Conservation (phyloP, 2,888 invertebrate genomes). For the Itoplectis maculator region DNA sequence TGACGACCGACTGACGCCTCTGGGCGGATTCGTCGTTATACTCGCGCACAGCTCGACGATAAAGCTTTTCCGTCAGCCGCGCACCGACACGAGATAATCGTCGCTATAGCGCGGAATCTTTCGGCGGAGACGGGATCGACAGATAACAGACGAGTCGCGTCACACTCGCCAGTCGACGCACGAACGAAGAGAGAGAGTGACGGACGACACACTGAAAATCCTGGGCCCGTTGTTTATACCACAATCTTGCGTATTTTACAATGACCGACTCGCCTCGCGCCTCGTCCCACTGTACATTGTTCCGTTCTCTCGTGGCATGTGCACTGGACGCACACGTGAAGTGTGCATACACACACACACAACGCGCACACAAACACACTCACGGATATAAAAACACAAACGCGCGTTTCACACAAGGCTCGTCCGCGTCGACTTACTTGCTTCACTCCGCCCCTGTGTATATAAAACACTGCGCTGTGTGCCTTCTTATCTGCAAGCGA, state of each 20-base stretch:
- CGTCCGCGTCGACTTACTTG: background rate
- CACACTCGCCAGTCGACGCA: slow-evolving; percentile 10
- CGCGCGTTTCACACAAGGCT: background rate
- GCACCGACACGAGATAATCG: slow-evolving; percentile 40
- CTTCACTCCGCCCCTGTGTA: background rate
- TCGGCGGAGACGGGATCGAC: slow-evolving; percentile 17
- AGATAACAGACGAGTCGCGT: background rate
- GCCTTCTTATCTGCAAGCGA: slow-evolving; percentile 23
- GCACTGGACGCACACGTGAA: too few relatives aligned
- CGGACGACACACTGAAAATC: background rate
- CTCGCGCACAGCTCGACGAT: background rate
- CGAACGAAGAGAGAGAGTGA: background rate
- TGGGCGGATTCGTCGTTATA: background rate
- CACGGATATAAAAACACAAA: too few relatives aligned
- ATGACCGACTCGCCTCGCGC: background rate
- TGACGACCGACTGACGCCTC: slow-evolving; percentile 43
- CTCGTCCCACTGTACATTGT: background rate
- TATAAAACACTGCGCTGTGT: slow-evolving; percentile 5
- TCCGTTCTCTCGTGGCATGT: too few relatives aligned
- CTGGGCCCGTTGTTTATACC: slow-evolving; percentile 7
- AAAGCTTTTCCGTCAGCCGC: slow-evolving; percentile 40
- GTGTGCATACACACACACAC: background rate
- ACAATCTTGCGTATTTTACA: slow-evolving; percentile 20
- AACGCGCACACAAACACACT: background rate
- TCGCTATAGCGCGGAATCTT: slow-evolving; percentile 26